phyloP scores from a whole-genome alignment of 1,140 invertebrate species.

The Drosophila subobscura region DNA sequence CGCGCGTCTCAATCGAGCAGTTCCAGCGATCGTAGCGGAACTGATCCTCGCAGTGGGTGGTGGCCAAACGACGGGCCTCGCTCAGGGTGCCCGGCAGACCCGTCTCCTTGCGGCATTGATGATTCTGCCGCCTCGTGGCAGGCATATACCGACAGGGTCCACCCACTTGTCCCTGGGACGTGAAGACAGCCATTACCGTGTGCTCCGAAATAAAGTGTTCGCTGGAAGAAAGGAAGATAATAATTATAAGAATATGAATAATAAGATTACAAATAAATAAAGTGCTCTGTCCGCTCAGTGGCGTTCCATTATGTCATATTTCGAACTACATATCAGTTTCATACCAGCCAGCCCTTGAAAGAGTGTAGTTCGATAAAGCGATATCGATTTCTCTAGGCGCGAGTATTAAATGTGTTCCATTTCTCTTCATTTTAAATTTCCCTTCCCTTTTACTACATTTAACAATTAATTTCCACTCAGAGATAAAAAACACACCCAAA shows the following conservation, averaged over 20 bases:
- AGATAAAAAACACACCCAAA: constrained; percentile 8
- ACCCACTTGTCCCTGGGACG: constrained; percentile 75
- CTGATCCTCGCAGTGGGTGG: constrained; percentile 85
- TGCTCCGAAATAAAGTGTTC: constrained; percentile 81
- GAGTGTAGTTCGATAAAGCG: too few relatives aligned
- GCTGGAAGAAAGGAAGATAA: constrained; percentile 38
- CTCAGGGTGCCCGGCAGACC: constrained; percentile 84
- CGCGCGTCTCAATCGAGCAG: constrained; percentile 85
- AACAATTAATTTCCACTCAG: neutral
- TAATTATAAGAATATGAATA: neutral
- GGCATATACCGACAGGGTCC: constrained; percentile 80
- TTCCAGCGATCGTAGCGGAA: constrained; percentile 87
- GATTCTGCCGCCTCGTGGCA: constrained; percentile 83
- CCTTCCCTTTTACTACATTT: neutral
- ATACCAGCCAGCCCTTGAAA: too few relatives aligned
- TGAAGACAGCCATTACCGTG: constrained; percentile 82
- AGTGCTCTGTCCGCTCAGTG: too few relatives aligned
- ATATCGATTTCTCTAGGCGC: too few relatives aligned
- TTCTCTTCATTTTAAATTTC: too few relatives aligned
- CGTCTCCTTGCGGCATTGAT: constrained; percentile 85
- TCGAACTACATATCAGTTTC: too few relatives aligned
- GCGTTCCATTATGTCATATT: too few relatives aligned
- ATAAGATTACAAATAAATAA: too few relatives aligned
- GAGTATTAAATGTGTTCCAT: too few relatives aligned
- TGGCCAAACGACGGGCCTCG: constrained; percentile 85